These are phyloP conservation scores for Lycophotia porphyrea DNA, from an alignment of 2,888 invertebrate genomes.

Conservation along the genomic window DNA sequence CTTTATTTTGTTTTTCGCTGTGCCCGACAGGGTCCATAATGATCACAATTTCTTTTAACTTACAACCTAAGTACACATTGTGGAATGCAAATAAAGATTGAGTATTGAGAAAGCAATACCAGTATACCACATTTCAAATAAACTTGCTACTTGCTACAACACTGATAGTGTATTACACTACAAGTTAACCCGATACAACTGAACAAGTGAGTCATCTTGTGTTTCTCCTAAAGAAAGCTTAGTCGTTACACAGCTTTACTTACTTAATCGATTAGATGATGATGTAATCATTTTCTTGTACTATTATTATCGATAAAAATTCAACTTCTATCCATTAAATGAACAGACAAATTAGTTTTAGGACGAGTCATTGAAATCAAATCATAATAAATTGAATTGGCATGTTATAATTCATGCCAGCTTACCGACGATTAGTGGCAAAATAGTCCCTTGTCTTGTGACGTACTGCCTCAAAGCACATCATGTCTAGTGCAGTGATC, in stretches of 20 bases:
- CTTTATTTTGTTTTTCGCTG: too few species aligned
- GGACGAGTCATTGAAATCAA: not conserved
- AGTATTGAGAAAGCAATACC: not conserved
- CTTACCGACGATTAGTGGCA: not conserved
- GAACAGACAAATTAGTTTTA: not conserved
- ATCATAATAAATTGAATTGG: not conserved
- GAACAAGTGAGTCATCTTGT: not conserved
- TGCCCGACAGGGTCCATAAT: too few species aligned
- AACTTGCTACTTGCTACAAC: not conserved
- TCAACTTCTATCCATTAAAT: not conserved
- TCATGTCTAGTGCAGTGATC: slow-evolving; percentile 2
- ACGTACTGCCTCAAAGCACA: not conserved
- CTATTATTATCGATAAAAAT: not conserved
- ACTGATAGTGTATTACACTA: not conserved
- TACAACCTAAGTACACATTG: too few species aligned
- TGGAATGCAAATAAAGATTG: too few species aligned
- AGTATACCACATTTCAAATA: slow-evolving; percentile 9
- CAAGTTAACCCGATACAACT: not conserved
- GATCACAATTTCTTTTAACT: too few species aligned
- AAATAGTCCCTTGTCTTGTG: slow-evolving; percentile 3
- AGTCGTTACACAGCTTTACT: not conserved
- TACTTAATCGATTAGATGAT: not conserved
- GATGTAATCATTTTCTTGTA: not conserved
- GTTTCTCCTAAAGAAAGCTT: not conserved
- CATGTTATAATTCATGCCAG: not conserved